Evolutionary conservation across 2,888 invertebrate species (phyloP), one percentile per base, ranked within the genome.

Genomic region (Erynnis tages): DNA sequence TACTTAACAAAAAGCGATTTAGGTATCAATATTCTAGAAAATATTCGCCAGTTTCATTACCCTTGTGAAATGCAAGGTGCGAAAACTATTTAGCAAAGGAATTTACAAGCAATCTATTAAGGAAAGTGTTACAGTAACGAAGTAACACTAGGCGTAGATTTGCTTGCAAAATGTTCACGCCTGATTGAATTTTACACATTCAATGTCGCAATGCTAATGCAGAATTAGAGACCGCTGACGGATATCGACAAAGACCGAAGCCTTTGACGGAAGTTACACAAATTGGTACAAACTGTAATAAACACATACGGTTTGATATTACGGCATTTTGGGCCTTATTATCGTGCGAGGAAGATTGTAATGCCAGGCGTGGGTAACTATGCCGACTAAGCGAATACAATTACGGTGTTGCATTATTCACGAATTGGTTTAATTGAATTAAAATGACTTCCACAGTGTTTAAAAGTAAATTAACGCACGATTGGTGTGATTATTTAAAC

Each of bases 81-180:
- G 37, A 38, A 38, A 38, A 34, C 14, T 41, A 41, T 41, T 49
- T 27, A 43, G 35, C 41, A 14, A 43, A 48, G 19, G 11, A 38
- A 27, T 23, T 43, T 19, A 17, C 17, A 2, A 27, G 13, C 27
- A 50, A 29, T 43, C 50, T 49, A 41, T 41, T 25, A 21, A 43
- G 41, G 50, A 43, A 50, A 50, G 50, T 50, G 50, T 50, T 29
- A 43, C 35, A 43, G 11, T 50, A 50, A 1, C 21, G 50, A 50
- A 50, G 37, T 50, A 50, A 29, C 44, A 37, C 29, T 35, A 35
- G 50, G 50, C 35, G 50, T 50, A 29, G 41, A 44, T 56, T 59
- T 37, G 53, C 56, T 66, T 67, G 61, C 66, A 55, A 66, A 66
- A 68, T 6, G 13, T 68, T 69, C 62, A 60, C 66, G 65, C 63